Percentiles rank a stretch among this genome's conserved stretches.
Conservation (phyloP, 2,888 invertebrate genomes). For the Lasioglossum malachurum region DNA sequence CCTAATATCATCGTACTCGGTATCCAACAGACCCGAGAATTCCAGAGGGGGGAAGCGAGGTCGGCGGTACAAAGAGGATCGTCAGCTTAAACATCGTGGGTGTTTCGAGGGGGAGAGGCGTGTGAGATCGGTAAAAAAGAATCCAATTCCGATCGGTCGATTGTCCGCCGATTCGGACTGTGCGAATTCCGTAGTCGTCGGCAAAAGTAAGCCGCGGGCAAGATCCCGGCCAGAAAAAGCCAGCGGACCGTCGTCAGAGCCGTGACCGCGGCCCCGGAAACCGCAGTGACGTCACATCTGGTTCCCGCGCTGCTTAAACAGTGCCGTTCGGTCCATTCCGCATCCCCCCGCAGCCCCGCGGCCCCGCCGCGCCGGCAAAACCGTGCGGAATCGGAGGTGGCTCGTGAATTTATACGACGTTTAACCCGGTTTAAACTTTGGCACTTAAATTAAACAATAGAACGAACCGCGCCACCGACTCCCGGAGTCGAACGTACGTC, state of each 20-base stretch:
- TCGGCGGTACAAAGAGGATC: conserved; percentile 1
- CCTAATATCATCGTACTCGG: background rate
- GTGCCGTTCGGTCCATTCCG: conserved; percentile 52
- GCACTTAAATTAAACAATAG: conserved; percentile 84
- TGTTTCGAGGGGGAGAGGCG: background rate
- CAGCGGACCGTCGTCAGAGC: conserved; percentile 26
- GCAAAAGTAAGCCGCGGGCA: conserved; percentile 12
- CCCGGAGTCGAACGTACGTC: conserved; percentile 77
- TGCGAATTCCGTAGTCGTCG: conserved; percentile 16
- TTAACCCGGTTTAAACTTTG: conserved; percentile 83
- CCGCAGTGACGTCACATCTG: conserved; percentile 71
- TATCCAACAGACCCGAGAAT: background rate
- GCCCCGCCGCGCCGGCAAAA: conserved; percentile 13
- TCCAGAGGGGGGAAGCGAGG: background rate
- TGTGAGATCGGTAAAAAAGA: conserved; percentile 3
- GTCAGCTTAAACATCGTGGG: background rate
- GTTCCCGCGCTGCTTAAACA: conserved; percentile 67
- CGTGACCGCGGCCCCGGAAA: conserved; percentile 55
- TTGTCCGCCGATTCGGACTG: background rate
- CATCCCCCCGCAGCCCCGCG: conserved; percentile 1
- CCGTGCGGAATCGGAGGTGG: conserved; percentile 27
- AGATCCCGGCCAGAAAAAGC: conserved; percentile 32
- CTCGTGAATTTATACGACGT: conserved; percentile 81
- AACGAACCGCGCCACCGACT: conserved; percentile 72
- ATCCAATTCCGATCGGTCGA: background rate